phyloP scores from a whole-genome alignment of 1,140 invertebrate genomes.

The Danaus plexippus region DNA sequence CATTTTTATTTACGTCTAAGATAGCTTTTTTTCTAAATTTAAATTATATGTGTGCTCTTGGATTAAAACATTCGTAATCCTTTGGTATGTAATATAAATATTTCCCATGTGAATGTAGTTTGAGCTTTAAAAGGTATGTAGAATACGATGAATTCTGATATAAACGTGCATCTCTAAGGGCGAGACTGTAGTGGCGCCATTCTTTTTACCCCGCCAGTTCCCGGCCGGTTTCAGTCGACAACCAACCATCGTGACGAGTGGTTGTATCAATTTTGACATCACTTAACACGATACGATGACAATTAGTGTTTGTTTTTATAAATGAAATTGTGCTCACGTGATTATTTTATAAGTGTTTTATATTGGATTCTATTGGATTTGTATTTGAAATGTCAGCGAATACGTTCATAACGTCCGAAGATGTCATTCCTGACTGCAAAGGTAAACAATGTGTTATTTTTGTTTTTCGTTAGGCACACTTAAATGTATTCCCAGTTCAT shows the following conservation, averaged over 20 bases:
- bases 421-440: slow-evolving; percentile 46
- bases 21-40: too few relatives aligned
- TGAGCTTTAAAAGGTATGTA: too few relatives aligned
- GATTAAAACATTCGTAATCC: too few relatives aligned
- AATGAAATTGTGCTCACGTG: slow-evolving; percentile 52
- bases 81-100: too few relatives aligned
- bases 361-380: slow-evolving; percentile 42
- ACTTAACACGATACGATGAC: slow-evolving; percentile 37
- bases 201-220: slow-evolving; percentile 61
- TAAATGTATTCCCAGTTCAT: too few relatives aligned
- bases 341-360: slow-evolving; percentile 35
- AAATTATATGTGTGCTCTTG: too few relatives aligned
- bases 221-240: slow-evolving; percentile 39
- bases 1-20: too few relatives aligned
- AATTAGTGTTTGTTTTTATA: slow-evolving; percentile 34
- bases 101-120: too few relatives aligned
- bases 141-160: too few relatives aligned
- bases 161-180: slow-evolving; percentile 58
- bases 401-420: slow-evolving; percentile 34
- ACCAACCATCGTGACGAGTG: slow-evolving; percentile 21
- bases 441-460: slow-evolving; percentile 21
- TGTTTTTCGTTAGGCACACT: too few relatives aligned
- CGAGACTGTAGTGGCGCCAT: slow-evolving; percentile 63
- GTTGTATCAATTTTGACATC: slow-evolving; percentile 25
- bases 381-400: slow-evolving; percentile 50